Conservation (phyloP, 2,888 invertebrate species). For the Imbricaverruca yamaguchii region DNA sequence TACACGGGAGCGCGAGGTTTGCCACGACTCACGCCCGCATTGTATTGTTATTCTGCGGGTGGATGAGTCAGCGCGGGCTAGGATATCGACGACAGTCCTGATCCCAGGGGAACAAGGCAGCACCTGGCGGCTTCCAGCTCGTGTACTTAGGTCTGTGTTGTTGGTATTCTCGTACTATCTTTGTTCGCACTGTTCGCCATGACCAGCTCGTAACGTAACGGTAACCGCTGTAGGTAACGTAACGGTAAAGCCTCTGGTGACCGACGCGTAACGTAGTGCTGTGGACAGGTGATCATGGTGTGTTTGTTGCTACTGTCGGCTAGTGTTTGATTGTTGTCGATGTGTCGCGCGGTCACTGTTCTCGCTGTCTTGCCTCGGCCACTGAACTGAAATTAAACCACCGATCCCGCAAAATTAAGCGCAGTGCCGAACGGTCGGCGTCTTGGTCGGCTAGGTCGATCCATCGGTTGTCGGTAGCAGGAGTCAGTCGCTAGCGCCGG, state of each 20-base stretch:
- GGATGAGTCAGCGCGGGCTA: too few species aligned
- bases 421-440: background rate
- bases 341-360: background rate
- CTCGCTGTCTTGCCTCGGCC: background rate
- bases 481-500: too few species aligned
- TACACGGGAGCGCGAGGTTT: too few species aligned
- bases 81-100: too few species aligned
- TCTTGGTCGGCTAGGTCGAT: background rate
- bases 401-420: background rate
- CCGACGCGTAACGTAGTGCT: background rate
- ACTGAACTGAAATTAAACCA: background rate
- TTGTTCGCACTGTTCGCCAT: background rate
- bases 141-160: background rate
- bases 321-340: background rate
- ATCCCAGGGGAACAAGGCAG: too few species aligned
- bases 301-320: background rate
- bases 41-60: too few species aligned
- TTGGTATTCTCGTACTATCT: constrained; percentile 4
- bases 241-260: background rate
- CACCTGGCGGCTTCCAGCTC: background rate
- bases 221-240: background rate
- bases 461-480: background rate
- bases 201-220: background rate
- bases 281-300: background rate
- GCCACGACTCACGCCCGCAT: too few species aligned